phyloP scores from a whole-genome alignment of 2,888 invertebrate species.

The Heliconius aoede region DNA sequence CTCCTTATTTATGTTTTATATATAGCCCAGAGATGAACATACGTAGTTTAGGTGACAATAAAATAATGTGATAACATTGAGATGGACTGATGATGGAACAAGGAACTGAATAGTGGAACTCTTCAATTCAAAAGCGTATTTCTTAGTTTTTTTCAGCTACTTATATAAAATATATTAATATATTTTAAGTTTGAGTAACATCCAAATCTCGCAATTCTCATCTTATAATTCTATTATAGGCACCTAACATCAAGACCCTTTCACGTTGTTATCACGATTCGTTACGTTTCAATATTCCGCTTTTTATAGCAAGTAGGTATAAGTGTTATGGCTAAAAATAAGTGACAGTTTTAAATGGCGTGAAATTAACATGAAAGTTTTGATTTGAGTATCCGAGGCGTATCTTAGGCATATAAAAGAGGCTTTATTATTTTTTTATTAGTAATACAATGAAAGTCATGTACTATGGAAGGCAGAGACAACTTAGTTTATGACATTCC shows the following conservation, averaged over 20 bases:
- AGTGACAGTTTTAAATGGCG: conserved; percentile 9
- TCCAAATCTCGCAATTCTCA: neutral
- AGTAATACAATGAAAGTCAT: no score
- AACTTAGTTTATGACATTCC: no score
- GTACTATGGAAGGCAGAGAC: no score
- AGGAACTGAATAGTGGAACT: no score
- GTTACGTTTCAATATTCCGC: neutral
- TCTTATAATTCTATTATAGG: neutral
- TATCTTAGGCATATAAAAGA: neutral
- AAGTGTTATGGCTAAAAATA: neutral
- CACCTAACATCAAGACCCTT: neutral
- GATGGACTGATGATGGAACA: no score
- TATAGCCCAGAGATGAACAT: no score
- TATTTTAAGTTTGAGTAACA: neutral
- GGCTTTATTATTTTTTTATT: neutral
- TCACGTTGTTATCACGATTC: conserved; percentile 14
- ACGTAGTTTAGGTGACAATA: no score
- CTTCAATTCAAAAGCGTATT: no score
- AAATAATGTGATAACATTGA: no score
- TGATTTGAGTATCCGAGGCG: neutral
- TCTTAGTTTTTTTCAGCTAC: neutral
- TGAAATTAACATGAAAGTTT: conserved; percentile 8
- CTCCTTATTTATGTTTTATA: no score
- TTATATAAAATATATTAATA: no score
- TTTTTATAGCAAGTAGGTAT: neutral